Evolutionary conservation across 2,797 vertebrate genomes (phyloP).

Genomic region (Thunnus albacares): DNA sequence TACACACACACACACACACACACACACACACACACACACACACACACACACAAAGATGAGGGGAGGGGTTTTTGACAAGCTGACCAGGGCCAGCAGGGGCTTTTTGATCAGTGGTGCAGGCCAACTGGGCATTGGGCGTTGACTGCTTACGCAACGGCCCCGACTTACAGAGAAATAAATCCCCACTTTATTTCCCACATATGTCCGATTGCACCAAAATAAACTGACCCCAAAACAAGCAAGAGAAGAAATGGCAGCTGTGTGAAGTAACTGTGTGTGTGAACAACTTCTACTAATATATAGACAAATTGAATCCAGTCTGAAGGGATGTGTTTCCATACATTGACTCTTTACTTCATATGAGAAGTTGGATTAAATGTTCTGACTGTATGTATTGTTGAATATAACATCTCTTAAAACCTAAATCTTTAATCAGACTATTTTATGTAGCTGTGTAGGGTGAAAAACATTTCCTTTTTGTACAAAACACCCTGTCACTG

Average conservation of each 20-base stretch:
- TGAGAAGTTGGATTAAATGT: neutral
- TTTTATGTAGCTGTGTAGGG: too few relatives aligned
- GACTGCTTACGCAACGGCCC: constrained; percentile 79
- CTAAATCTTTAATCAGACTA: constrained; percentile 21
- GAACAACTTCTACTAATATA: constrained; percentile 12
- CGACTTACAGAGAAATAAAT: constrained; percentile 80
- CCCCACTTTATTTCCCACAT: constrained; percentile 78
- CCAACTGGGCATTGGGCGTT: constrained; percentile 72
- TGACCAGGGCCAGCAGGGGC: constrained; percentile 76
- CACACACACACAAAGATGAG: constrained; percentile 45
- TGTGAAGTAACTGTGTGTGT: neutral
- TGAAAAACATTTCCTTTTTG: neutral
- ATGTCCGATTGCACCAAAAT: constrained; percentile 71
- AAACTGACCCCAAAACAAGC: constrained; percentile 44
- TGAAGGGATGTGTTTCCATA: constrained; percentile 2
- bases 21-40: constrained; percentile 7
- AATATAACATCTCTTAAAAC: constrained; percentile 6
- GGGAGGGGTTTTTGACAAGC: constrained; percentile 67
- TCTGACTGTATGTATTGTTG: neutral
- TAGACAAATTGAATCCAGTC: neutral
- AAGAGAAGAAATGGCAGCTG: constrained; percentile 32
- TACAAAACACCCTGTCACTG: neutral
- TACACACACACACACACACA: constrained; percentile 8
- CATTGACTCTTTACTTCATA: neutral
- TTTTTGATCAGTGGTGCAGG: constrained; percentile 74